Percentiles rank a stretch among this genome's conserved stretches.
These are phyloP conservation scores for Tachysurus vachellii DNA, from an alignment of 2,113 vertebrate species.

Conservation along the genomic window DNA sequence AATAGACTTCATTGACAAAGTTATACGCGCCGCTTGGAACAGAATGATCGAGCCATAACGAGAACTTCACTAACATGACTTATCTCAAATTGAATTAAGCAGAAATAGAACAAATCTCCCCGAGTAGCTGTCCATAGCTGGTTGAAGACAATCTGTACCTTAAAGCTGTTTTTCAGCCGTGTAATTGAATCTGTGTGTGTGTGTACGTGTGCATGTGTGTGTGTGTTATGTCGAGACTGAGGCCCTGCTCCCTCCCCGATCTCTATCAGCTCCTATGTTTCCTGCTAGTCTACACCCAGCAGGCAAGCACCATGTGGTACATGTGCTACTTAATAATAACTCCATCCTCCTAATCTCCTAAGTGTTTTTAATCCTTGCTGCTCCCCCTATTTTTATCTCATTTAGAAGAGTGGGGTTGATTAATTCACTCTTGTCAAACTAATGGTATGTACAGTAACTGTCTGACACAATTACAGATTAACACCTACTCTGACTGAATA, in stretches of 20 bases:
- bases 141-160: constrained; percentile 38
- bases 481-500: neutral
- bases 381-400: constrained; percentile 12
- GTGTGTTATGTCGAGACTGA: constrained; percentile 33
- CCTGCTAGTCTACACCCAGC: neutral
- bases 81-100: constrained; percentile 41
- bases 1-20: constrained; percentile 47
- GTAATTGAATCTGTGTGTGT: constrained; percentile 37
- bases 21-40: constrained; percentile 25
- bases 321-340: constrained; percentile 11
- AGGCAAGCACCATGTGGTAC: constrained; percentile 18
- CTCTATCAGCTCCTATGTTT: constrained; percentile 1
- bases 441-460: neutral
- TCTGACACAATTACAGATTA: neutral
- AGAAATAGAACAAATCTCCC: constrained; percentile 38
- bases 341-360: neutral
- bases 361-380: constrained; percentile 12
- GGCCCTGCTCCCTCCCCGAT: neutral
- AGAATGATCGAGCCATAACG: constrained; percentile 20
- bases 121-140: constrained; percentile 12
- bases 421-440: constrained; percentile 12
- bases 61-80: constrained; percentile 35
- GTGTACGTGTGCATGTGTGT: constrained; percentile 21
- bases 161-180: constrained; percentile 28
- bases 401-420: constrained; percentile 19